These are phyloP conservation scores for Euphydryas editha DNA, from an alignment of 2,888 invertebrate species.

Conservation along the genomic window DNA sequence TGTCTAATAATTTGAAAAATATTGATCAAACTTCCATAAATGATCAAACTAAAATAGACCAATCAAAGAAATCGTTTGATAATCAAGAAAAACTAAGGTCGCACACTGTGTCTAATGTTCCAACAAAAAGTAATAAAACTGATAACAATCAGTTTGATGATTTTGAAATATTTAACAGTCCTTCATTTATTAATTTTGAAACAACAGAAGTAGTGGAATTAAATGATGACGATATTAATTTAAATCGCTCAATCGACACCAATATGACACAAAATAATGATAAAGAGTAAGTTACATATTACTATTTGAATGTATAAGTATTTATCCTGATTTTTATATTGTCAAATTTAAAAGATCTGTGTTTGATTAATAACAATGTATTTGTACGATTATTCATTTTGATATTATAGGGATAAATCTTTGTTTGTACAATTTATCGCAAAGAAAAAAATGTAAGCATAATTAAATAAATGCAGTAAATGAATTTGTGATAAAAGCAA, in stretches of 20 bases:
- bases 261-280: not conserved
- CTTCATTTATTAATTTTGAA: constrained; percentile 27
- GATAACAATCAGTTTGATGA: constrained; percentile 16
- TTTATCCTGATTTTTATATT: not conserved
- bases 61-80: not conserved
- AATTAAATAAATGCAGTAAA: too few relatives aligned
- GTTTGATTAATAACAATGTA: too few relatives aligned
- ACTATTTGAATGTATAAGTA: not conserved
- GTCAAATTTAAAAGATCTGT: not conserved
- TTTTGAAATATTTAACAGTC: constrained; percentile 24
- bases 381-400: too few relatives aligned
- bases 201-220: constrained; percentile 20
- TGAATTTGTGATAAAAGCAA: too few relatives aligned
- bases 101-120: not conserved
- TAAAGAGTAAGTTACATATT: constrained; percentile 19
- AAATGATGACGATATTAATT: constrained; percentile 25
- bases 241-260: not conserved
- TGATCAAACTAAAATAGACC: not conserved
- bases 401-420: too few relatives aligned
- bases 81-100: not conserved
- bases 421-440: too few relatives aligned
- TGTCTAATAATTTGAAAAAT: not conserved
- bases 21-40: not conserved
- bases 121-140: not conserved
- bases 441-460: too few relatives aligned